Evolutionary conservation across 2,113 vertebrate species (phyloP), one percentile per base, ranked within the genome.

Genomic region (Corythornis madagascariensis): DNA sequence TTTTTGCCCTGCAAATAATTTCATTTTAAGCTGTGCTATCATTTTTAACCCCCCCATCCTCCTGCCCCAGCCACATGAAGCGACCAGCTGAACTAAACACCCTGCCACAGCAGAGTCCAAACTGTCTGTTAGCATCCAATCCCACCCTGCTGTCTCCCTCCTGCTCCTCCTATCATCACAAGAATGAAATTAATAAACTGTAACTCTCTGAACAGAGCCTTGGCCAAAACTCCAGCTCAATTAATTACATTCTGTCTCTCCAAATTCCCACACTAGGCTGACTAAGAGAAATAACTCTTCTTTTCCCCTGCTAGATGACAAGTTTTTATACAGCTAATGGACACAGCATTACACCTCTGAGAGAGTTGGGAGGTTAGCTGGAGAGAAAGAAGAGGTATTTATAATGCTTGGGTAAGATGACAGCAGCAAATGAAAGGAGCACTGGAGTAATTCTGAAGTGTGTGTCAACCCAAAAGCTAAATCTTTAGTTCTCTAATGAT

Each of bases 171-270:
- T 80, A 93, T 84, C 84, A 93, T 66, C 86, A 66, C 69, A 81
- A 88, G 72, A 90, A 91, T 71, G 60, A 89, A 92, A 91, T 69
- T 81, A 20, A 90, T 83, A 84, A 92, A 95, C 70, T 92, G 72
- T 35, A 86, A 70, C 81, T 75, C 69, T 61, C 43, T 42, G 80
- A 87, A 84, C 2, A 85, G 59, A 81, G n/a, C n/a, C 76, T 75
- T 90, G 86, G 78, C 75, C 70, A 92, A 93, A 89, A 89, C 88
- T 95, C 91, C 94, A 82, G 64, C 63, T 89, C 6, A 11, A 96
- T 93, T 95, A 92, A 94, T 94, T 94, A 57, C 48, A 86, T 72
- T 95, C 81, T 95, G 88, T 70, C 43, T 69, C 74, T 94, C 48
- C 72, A 93, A 83, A 93, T 92, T 95, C 93, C 89, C 89, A 92